Evolutionary conservation across 2,113 vertebrate genomes (phyloP).

Genomic region (Sorex araneus): DNA sequence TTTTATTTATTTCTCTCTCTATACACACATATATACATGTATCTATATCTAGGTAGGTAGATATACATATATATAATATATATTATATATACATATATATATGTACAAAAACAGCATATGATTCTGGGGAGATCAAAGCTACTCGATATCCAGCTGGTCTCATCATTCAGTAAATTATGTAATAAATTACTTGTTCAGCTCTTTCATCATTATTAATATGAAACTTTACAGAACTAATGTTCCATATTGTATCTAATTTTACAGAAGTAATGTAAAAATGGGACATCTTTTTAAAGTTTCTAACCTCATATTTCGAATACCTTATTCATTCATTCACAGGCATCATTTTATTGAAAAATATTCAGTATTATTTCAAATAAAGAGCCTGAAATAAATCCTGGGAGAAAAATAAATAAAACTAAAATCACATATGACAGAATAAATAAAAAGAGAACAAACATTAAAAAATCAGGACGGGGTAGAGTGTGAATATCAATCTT

Average conservation of each 20-base stretch:
- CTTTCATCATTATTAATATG: not conserved
- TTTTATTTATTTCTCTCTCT: too few species aligned
- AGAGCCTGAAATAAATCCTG: not conserved
- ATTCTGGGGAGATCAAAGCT: not conserved
- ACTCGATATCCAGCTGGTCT: not conserved
- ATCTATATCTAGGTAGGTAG: too few species aligned
- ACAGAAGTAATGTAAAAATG: not conserved
- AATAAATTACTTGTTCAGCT: not conserved
- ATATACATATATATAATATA: not conserved
- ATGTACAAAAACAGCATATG: not conserved
- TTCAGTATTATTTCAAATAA: not conserved
- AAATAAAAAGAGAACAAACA: not conserved
- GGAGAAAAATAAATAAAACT: slow-evolving; percentile 35
- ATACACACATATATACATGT: too few species aligned
- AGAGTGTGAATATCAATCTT: not conserved
- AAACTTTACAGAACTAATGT: not conserved
- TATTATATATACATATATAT: not conserved
- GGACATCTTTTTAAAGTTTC: not conserved
- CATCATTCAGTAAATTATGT: not conserved
- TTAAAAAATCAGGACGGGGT: not conserved
- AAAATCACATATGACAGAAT: not conserved
- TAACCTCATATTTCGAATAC: not conserved
- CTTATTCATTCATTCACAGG: not conserved
- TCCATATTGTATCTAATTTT: not conserved
- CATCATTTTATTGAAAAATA: slow-evolving; percentile 13